These are phyloP conservation scores for Caenorhabditis brenneri DNA, from an alignment of 1,140 invertebrate species.

Conservation along the genomic window DNA sequence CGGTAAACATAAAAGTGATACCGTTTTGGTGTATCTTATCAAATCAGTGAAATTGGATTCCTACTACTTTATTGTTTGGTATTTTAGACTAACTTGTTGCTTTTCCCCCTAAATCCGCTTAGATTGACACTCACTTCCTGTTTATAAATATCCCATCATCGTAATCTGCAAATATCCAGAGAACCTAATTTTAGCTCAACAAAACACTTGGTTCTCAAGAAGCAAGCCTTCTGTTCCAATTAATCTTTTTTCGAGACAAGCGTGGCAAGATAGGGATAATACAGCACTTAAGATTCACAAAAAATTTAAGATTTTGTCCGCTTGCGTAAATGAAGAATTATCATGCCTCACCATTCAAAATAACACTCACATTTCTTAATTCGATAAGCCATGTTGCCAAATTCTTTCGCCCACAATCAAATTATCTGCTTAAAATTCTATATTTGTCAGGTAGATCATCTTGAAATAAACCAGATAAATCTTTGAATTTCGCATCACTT, in stretches of 20 bases:
- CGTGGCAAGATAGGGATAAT: background rate
- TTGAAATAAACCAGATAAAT: constrained; percentile 35
- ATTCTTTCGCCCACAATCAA: constrained; percentile 37
- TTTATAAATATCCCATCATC: constrained; percentile 16
- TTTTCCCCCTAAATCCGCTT: background rate
- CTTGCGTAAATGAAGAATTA: constrained; percentile 37
- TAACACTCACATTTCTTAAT: constrained; percentile 34
- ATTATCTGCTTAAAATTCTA: constrained; percentile 36
- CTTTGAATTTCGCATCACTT: constrained; percentile 32
- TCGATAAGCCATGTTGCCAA: constrained; percentile 32
- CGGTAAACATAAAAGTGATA: constrained; percentile 10
- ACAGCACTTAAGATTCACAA: constrained; percentile 7
- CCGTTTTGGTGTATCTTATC: background rate
- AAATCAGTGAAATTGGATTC: background rate
- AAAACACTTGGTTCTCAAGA: background rate
- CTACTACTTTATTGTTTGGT: background rate
- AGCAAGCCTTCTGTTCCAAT: background rate
- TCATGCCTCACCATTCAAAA: constrained; percentile 30
- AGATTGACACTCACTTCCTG: background rate
- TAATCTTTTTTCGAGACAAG: background rate
- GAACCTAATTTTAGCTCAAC: background rate
- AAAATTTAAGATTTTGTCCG: constrained; percentile 27
- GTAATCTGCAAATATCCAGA: background rate
- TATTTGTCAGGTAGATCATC: constrained; percentile 39
- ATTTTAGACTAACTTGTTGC: background rate